Conservation (phyloP, 2,797 vertebrate genomes). For the Hippoglossus hippoglossus region DNA sequence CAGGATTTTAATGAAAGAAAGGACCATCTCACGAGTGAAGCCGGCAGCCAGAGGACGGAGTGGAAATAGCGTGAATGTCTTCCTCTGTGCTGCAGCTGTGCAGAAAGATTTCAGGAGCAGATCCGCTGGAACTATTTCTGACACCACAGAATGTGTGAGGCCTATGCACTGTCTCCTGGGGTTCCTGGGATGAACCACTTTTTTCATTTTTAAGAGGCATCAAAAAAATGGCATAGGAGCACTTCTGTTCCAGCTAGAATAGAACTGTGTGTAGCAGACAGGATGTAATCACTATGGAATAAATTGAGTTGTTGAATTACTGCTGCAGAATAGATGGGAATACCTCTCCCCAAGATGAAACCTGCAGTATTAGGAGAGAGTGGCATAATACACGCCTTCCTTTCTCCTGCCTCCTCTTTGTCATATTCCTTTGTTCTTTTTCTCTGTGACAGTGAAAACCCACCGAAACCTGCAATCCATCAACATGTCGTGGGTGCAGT, state of each 20-base stretch:
- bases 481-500: constrained; percentile 27
- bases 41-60: constrained; percentile 41
- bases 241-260: constrained; percentile 22
- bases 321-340: constrained; percentile 42
- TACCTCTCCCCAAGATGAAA: constrained; percentile 49
- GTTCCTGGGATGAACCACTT: constrained; percentile 44
- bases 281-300: constrained; percentile 56
- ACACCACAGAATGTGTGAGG: constrained; percentile 41
- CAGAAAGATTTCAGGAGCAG: constrained; percentile 42
- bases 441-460: constrained; percentile 21
- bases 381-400: background rate
- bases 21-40: constrained; percentile 21
- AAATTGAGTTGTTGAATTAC: constrained; percentile 68
- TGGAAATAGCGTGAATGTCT: background rate
- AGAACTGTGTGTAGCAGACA: constrained; percentile 4
- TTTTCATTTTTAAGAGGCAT: constrained; percentile 2
- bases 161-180: constrained; percentile 29
- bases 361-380: constrained; percentile 24
- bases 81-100: constrained; percentile 30
- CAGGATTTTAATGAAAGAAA: constrained; percentile 27
- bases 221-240: constrained; percentile 34
- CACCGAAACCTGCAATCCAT: constrained; percentile 48
- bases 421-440: constrained; percentile 13
- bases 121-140: constrained; percentile 65
- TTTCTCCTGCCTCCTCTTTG: background rate